Percentiles rank a stretch among this genome's conserved stretches.
These are phyloP conservation scores for Thereva unica DNA, from an alignment of 2,888 invertebrate genomes.

Conservation along the genomic window DNA sequence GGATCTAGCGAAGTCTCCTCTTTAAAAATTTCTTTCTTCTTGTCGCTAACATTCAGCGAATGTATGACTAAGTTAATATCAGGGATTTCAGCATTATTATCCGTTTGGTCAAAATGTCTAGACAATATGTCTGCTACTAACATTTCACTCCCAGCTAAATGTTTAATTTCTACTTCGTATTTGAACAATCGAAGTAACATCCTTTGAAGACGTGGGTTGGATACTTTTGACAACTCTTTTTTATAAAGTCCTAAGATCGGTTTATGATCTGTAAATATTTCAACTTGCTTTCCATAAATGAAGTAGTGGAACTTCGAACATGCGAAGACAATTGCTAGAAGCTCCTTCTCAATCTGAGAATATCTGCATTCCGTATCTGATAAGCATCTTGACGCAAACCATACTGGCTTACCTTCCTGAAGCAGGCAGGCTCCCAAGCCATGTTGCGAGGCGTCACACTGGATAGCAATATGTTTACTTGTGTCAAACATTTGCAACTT, in stretches of 20 bases:
- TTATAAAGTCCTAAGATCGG: constrained; percentile 37
- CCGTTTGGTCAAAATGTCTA: constrained; percentile 24
- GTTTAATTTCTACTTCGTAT: constrained; percentile 43
- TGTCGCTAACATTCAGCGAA: not conserved
- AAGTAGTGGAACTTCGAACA: constrained; percentile 44
- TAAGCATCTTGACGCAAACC: constrained; percentile 36
- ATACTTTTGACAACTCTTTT: constrained; percentile 41
- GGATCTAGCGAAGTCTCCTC: constrained; percentile 27
- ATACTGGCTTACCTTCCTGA: constrained; percentile 41
- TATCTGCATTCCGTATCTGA: constrained; percentile 40
- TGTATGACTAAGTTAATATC: constrained; percentile 35
- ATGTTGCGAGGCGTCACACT: constrained; percentile 38
- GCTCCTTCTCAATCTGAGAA: constrained; percentile 38
- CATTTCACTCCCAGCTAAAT: constrained; percentile 45
- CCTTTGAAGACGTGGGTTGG: constrained; percentile 42
- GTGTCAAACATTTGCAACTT: constrained; percentile 37
- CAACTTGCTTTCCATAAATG: constrained; percentile 43
- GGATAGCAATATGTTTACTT: constrained; percentile 38
- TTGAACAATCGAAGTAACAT: constrained; percentile 43
- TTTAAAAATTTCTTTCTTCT: constrained; percentile 22
- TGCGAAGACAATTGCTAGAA: constrained; percentile 42
- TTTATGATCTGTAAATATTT: constrained; percentile 41
- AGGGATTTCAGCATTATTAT: not conserved
- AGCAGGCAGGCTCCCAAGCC: constrained; percentile 42
- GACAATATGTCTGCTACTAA: constrained; percentile 41